Evolutionary conservation across 1,140 invertebrate genomes (phyloP).

Genomic region (Homalodisca vitripennis): DNA sequence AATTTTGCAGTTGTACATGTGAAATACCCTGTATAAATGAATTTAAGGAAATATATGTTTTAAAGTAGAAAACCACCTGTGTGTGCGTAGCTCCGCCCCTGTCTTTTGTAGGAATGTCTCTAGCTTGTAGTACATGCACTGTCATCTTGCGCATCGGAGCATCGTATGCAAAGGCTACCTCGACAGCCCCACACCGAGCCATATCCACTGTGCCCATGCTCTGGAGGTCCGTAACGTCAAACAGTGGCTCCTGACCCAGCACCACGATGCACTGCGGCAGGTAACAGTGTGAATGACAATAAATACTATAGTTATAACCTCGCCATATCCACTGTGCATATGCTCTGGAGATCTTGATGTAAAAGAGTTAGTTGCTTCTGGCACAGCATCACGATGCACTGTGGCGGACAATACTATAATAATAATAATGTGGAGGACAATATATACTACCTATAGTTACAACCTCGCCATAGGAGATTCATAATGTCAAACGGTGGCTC

Average conservation of each 20-base stretch:
- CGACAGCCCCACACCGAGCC: slow-evolving; percentile 66
- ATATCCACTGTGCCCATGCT: slow-evolving; percentile 42
- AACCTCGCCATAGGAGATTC: too few species aligned
- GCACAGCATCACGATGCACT: too few species aligned
- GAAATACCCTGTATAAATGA: too few species aligned
- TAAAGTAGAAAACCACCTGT: too few species aligned
- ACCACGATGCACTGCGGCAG: slow-evolving; percentile 36
- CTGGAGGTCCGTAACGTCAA: slow-evolving; percentile 46
- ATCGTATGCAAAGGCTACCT: slow-evolving; percentile 86
- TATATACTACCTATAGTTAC: too few species aligned
- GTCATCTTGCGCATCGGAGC: slow-evolving; percentile 87
- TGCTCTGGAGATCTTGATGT: slow-evolving; percentile 42
- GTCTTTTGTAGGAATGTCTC: slow-evolving; percentile 72
- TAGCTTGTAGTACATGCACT: slow-evolving; percentile 82
- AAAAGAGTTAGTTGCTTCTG: too few species aligned
- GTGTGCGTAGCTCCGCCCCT: slow-evolving; percentile 73
- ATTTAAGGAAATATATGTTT: too few species aligned
- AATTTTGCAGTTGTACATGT: too few species aligned
- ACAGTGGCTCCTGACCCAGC: slow-evolving; percentile 49
- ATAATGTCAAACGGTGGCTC: slow-evolving; percentile 50
- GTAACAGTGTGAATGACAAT: too few species aligned
- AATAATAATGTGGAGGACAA: too few species aligned
- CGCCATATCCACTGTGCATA: slow-evolving; percentile 42
- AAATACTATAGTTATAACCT: too few species aligned
- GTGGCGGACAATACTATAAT: too few species aligned